A percentile compares a stretch with the other conserved stretches of the same genome.
These are phyloP conservation scores for Cichlasoma orientale DNA, from an alignment of 2,797 vertebrate species.

Conservation along the genomic window DNA sequence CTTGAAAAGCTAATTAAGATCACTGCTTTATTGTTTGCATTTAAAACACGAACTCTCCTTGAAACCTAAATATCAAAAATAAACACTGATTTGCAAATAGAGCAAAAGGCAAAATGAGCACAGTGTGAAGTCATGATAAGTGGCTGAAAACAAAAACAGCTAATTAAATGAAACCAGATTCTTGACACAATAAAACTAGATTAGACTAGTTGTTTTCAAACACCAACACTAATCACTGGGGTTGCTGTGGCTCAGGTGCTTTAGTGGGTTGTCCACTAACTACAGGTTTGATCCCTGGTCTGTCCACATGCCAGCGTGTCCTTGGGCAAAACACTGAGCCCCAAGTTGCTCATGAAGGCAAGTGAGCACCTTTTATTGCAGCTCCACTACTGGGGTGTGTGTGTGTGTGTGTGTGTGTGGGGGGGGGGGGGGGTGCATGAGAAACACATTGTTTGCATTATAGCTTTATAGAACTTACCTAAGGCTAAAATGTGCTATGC, in stretches of 20 bases:
- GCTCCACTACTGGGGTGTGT: not conserved
- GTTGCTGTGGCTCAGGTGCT: not conserved
- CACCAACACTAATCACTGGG: not conserved
- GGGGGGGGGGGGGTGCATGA: no score
- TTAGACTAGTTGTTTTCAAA: not conserved
- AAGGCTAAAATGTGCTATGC: no score
- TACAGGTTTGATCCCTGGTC: not conserved
- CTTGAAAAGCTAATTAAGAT: accelerated
- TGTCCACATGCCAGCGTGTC: not conserved
- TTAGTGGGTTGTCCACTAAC: no score
- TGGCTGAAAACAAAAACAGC: not conserved
- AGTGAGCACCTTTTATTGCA: not conserved
- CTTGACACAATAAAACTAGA: no score
- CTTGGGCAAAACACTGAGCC: not conserved
- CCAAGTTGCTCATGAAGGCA: not conserved
- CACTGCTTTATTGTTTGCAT: not conserved
- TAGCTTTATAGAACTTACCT: no score
- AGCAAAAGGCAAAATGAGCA: not conserved
- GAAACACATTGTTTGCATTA: no score
- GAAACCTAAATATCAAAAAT: no score
- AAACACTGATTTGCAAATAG: not conserved
- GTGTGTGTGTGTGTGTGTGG: no score
- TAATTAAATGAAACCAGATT: not conserved
- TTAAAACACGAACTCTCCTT: no score
- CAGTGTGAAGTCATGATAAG: not conserved